Percentiles rank a stretch among this genome's conserved stretches.
phyloP scores from a whole-genome alignment of 2,888 invertebrate species.

The Temnothorax ravouxi region DNA sequence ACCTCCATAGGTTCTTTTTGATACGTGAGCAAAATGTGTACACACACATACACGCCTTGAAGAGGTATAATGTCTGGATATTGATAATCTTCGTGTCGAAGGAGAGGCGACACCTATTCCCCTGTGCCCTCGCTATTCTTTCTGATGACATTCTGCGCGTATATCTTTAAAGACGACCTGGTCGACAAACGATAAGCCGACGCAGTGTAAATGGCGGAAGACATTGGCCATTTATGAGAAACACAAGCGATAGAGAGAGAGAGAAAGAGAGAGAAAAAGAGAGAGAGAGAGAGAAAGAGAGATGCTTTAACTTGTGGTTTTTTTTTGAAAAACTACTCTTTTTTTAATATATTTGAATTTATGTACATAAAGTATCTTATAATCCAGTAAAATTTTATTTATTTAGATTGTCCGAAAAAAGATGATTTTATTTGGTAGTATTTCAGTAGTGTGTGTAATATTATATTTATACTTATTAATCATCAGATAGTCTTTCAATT shows the following conservation, averaged over 20 bases:
- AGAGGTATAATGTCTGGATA: conserved; percentile 78
- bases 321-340: neutral
- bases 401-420: neutral
- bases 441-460: no score
- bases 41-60: conserved; percentile 67
- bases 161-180: conserved; percentile 72
- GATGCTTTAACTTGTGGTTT: conserved; percentile 6
- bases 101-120: conserved; percentile 42
- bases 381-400: neutral
- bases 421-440: neutral
- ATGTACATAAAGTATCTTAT: neutral
- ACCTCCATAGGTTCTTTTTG: conserved; percentile 75
- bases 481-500: neutral
- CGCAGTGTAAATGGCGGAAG: conserved; percentile 68
- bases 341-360: neutral
- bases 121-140: conserved; percentile 46
- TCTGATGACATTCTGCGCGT: conserved; percentile 59
- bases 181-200: conserved; percentile 72
- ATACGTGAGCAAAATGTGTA: conserved; percentile 63
- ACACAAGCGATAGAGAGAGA: neutral
- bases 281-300: neutral
- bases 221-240: conserved; percentile 52
- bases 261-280: conserved; percentile 11
- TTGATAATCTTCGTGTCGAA: conserved; percentile 80
- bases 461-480: neutral